Base-by-base conservation (phyloP, 2,797 vertebrate genomes). In the Naso thynnoides region DNA sequence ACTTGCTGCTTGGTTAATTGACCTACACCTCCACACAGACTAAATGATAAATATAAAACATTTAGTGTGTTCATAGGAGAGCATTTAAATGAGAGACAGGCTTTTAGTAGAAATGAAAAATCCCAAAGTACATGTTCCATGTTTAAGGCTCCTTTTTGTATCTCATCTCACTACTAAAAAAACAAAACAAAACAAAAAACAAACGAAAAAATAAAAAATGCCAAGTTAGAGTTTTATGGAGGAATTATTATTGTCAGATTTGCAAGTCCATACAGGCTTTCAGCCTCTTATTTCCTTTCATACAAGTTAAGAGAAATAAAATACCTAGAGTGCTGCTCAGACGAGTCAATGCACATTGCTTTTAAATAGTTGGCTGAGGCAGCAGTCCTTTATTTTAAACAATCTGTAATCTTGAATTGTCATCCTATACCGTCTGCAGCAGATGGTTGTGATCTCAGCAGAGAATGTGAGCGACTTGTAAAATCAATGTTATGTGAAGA, bases 1-100 rank as follows among this genome's bases (percentile, higher is more conserved):
- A 83, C 88, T 89, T 91, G 72, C 91, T 88, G 88, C 85, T 94
- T 82, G 86, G 86, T 83, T 96, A 96, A 96, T 95, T 88, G 26
- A 93, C 90, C 78, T 29, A 44, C 77, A 82, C 64, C 58, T 84
- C 83, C 73, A 67, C n/a, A 64, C 14, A 55, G 84, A 86, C 70
- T 76, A 77, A 74, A 84, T 44, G 61, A 88, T 75, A 71, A 9
- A 68, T 83, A 65, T 50, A 14, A 76, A 60, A 11, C 45, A 60
- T 59, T 44, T 66, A 38, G 41, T 9, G 24, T 66, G 55, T 68
- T 48, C 47, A 31, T 44, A 53, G 60, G 42, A 4, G 5, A 36
- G 48, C 29, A 63, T 58, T 49, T 18, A 45, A 70, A 73, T 42
- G 36, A 74, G 70, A 73, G 49, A 33, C 1, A 27, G 53, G 7